phyloP scores from a whole-genome alignment of 2,113 vertebrate genomes.

The Microtus richardsoni region DNA sequence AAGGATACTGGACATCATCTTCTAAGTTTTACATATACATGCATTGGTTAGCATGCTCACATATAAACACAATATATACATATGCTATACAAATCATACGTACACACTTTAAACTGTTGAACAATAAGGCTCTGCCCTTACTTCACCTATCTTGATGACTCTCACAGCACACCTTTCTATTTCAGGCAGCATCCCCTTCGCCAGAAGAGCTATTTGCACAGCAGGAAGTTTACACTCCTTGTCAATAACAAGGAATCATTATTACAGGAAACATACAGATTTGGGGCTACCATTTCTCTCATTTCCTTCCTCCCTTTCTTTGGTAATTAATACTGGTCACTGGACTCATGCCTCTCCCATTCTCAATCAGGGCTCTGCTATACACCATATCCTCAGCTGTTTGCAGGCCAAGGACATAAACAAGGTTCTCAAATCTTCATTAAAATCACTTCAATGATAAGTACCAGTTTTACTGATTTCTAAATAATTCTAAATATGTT shows the following conservation, averaged over 20 bases:
- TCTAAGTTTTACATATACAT: neutral
- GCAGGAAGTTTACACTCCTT: neutral
- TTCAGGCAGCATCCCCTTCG: neutral
- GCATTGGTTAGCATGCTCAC: too few relatives aligned
- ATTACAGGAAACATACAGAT: neutral
- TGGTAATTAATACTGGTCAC: neutral
- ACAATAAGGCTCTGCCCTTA: neutral
- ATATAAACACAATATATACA: neutral
- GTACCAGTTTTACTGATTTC: neutral
- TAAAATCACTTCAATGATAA: constrained; percentile 36
- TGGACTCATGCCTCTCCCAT: neutral
- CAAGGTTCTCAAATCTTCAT: neutral
- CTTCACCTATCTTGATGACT: neutral
- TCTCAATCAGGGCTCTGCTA: neutral
- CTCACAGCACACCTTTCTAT: neutral
- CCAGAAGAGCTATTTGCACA: neutral
- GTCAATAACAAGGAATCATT: neutral
- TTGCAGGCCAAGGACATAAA: neutral
- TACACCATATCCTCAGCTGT: neutral
- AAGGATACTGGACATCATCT: neutral
- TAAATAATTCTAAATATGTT: constrained; percentile 28
- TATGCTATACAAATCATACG: neutral
- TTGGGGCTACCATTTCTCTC: neutral
- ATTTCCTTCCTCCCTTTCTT: neutral
- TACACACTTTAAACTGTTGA: neutral